Percentiles rank a stretch among this genome's conserved stretches.
phyloP scores from a whole-genome alignment of 1,140 invertebrate genomes.

The Acromyrmex echinatior region DNA sequence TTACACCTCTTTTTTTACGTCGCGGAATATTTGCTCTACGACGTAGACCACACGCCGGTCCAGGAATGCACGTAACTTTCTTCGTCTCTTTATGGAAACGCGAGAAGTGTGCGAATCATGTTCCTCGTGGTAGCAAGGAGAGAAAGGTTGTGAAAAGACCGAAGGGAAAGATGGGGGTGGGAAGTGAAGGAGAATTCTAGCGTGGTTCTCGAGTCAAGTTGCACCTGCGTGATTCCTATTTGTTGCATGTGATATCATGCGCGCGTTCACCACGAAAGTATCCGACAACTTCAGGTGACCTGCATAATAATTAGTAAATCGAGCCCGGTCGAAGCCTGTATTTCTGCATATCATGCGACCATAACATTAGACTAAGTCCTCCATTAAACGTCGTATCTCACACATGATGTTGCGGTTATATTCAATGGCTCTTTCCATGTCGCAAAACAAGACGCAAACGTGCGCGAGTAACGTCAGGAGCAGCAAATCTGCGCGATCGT shows the following conservation, averaged over 20 bases:
- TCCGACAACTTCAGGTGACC: constrained; percentile 34
- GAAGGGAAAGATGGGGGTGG: constrained; percentile 43
- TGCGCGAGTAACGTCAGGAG: not conserved
- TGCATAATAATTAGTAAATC: constrained; percentile 61
- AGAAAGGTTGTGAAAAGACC: constrained; percentile 69
- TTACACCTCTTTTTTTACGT: constrained; percentile 70
- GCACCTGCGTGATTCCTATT: constrained; percentile 82
- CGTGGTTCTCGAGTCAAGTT: constrained; percentile 74
- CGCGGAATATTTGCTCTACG: constrained; percentile 32
- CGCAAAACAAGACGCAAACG: not conserved
- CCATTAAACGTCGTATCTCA: constrained; percentile 46
- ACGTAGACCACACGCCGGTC: constrained; percentile 66
- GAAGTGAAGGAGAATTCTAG: constrained; percentile 71
- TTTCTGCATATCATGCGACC: constrained; percentile 47
- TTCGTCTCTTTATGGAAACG: constrained; percentile 83
- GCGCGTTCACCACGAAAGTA: constrained; percentile 31
- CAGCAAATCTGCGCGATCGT: constrained; percentile 8
- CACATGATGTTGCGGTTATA: constrained; percentile 11
- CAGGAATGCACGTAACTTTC: constrained; percentile 80
- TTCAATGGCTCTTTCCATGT: constrained; percentile 12
- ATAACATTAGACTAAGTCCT: constrained; percentile 47
- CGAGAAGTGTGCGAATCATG: constrained; percentile 83
- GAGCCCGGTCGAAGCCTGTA: not conserved
- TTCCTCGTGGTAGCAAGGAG: constrained; percentile 67
- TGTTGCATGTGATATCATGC: constrained; percentile 74